These are phyloP conservation scores for Tonatia bakeri DNA, from an alignment of 2,113 vertebrate species.

Conservation along the genomic window DNA sequence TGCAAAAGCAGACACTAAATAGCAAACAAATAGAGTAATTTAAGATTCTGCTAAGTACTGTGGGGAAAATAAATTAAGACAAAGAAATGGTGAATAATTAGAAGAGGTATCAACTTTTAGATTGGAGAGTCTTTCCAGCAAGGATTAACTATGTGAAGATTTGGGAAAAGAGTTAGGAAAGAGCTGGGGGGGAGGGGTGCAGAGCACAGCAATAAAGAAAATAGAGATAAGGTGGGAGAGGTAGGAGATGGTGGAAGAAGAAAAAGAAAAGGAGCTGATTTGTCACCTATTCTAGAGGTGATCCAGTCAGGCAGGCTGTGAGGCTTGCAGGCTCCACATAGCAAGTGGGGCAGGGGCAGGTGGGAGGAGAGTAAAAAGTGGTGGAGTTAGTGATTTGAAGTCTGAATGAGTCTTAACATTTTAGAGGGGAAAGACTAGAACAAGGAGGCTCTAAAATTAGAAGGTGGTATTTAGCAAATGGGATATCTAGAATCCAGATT, in stretches of 20 bases:
- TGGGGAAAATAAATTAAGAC: not conserved
- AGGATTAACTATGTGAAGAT: not conserved
- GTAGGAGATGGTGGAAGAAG: not conserved
- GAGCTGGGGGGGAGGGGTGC: not conserved
- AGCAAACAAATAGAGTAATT: not conserved
- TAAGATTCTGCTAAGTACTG: not conserved
- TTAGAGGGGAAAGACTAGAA: not conserved
- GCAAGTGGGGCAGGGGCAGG: not conserved
- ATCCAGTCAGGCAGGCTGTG: not conserved
- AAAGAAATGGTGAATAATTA: not conserved
- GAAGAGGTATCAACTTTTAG: not conserved
- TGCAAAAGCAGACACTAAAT: not conserved
- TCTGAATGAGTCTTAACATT: not conserved
- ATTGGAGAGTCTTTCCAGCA: not conserved
- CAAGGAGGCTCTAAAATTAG: not conserved
- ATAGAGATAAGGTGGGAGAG: not conserved
- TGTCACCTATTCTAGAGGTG: not conserved
- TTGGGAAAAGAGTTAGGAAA: not conserved
- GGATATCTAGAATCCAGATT: not conserved
- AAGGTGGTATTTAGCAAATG: not conserved
- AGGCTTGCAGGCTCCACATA: not conserved
- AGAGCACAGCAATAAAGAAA: not conserved
- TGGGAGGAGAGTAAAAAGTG: not conserved
- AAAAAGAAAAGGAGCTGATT: not conserved
- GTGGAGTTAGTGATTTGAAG: not conserved